Evolutionary conservation across 2,797 vertebrate genomes (phyloP).

Genomic region (Cetoscarus ocellatus): DNA sequence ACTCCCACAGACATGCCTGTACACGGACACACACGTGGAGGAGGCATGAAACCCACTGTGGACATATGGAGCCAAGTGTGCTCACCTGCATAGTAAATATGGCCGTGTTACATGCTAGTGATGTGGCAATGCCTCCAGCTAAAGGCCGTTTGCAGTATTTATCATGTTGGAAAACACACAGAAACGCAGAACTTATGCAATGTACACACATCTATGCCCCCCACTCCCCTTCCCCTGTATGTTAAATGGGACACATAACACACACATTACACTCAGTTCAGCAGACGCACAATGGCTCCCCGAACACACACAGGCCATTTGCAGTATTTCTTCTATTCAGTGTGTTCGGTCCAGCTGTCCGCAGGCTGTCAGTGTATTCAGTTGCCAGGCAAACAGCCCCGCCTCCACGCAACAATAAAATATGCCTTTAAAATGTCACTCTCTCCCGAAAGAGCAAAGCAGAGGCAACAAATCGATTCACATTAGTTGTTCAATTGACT

Average conservation of each 20-base stretch:
- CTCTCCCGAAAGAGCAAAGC: conserved; percentile 80
- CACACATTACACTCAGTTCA: conserved; percentile 48
- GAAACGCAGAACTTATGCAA: background rate
- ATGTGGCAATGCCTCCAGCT: background rate
- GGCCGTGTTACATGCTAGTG: conserved; percentile 1
- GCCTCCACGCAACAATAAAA: conserved; percentile 82
- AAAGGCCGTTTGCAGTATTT: conserved; percentile 45
- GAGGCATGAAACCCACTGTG: conserved; percentile 11
- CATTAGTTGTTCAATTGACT: conserved; percentile 90
- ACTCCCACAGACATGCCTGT: background rate
- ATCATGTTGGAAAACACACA: conserved; percentile 31
- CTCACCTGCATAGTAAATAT: conserved; percentile 9
- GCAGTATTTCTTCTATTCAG: conserved; percentile 78
- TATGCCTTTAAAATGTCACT: conserved; percentile 88
- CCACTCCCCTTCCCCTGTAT: background rate
- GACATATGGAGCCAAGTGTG: conserved; percentile 4
- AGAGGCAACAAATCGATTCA: conserved; percentile 87
- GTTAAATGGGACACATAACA: conserved; percentile 44
- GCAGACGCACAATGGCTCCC: conserved; percentile 53
- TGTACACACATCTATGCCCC: conserved; percentile 33
- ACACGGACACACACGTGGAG: conserved; percentile 9
- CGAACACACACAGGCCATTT: conserved; percentile 65
- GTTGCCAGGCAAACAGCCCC: conserved; percentile 76
- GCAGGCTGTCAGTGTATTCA: conserved; percentile 67
- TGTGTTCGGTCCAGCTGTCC: conserved; percentile 76